Conservation (phyloP, 2,797 vertebrate genomes). For the Xyrichtys novacula region DNA sequence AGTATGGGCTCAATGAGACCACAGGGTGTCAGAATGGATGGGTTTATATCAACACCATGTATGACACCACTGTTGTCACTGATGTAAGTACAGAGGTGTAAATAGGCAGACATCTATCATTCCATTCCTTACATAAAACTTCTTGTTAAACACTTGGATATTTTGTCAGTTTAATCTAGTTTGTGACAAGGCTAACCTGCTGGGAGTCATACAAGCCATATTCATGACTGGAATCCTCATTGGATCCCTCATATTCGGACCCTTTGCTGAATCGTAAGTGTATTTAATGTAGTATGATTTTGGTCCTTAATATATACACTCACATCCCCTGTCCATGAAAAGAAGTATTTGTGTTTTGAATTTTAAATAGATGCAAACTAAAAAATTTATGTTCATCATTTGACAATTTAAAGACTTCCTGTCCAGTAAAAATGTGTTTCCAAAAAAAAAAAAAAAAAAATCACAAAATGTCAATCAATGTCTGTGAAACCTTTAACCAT, state of each 20-base stretch:
- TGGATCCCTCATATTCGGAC: slow-evolving; percentile 83
- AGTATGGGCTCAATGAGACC: slow-evolving; percentile 81
- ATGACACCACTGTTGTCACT: slow-evolving; percentile 73
- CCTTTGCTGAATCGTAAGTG: slow-evolving; percentile 81
- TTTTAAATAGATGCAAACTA: too few relatives aligned
- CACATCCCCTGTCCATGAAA: too few relatives aligned
- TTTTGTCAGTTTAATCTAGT: slow-evolving; percentile 83
- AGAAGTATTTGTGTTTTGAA: too few relatives aligned
- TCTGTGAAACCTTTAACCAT: too few relatives aligned
- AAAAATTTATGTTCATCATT: too few relatives aligned
- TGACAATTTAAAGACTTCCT: too few relatives aligned
- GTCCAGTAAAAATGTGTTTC: too few relatives aligned
- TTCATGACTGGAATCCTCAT: slow-evolving; percentile 82
- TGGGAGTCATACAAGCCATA: slow-evolving; percentile 76
- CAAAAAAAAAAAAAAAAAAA: too few relatives aligned
- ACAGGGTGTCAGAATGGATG: slow-evolving; percentile 83
- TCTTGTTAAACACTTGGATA: not conserved
- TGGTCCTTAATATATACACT: too few relatives aligned
- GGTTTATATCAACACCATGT: slow-evolving; percentile 79
- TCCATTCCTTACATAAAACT: too few relatives aligned
- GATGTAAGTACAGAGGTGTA: slow-evolving; percentile 31
- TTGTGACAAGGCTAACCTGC: slow-evolving; percentile 74
- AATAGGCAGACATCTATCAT: too few relatives aligned
- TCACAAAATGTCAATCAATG: too few relatives aligned
- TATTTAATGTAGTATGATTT: not conserved